Conservation (phyloP, 37 sponge, comb jelly and placozoan genomes). For the Ephydatia muelleri region DNA sequence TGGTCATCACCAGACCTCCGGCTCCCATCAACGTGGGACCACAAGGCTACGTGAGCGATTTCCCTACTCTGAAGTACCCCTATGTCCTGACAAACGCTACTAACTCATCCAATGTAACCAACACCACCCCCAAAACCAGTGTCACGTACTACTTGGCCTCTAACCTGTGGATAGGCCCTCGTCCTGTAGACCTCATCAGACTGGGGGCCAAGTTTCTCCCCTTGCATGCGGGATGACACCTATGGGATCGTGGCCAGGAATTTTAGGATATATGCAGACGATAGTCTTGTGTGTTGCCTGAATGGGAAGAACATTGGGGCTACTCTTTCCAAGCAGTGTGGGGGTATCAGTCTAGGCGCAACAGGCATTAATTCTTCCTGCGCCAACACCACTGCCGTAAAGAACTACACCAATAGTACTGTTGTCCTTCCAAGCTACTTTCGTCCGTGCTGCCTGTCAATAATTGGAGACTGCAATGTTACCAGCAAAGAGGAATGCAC, state of each 20-base stretch:
- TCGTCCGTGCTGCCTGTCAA: conserved; percentile 86
- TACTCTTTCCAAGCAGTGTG: conserved; percentile 8
- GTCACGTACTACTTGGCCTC: conserved; percentile 48
- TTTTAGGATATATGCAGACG: background rate
- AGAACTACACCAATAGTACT: background rate
- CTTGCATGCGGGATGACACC: conserved; percentile 90
- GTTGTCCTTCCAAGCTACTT: conserved; percentile 34
- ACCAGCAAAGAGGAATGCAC: conserved; percentile 62
- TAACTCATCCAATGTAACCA: background rate
- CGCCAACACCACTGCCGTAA: background rate
- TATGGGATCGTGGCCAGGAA: conserved; percentile 58
- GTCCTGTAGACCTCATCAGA: conserved; percentile 64
- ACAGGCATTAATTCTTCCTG: background rate
- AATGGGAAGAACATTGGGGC: conserved; percentile 53
- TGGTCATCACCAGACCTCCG: background rate
- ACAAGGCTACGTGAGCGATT: background rate
- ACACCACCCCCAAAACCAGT: background rate
- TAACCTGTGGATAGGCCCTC: conserved; percentile 93
- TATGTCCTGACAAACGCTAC: background rate
- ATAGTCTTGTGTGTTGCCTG: conserved; percentile 62
- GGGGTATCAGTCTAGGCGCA: background rate
- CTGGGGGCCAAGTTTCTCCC: conserved; percentile 89
- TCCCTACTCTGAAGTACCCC: conserved; percentile 28
- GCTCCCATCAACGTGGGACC: conserved; percentile 55
- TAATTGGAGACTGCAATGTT: conserved; percentile 81